Evolutionary conservation across 2,797 vertebrate species (phyloP).

Genomic region (Oophaga sylvatica): DNA sequence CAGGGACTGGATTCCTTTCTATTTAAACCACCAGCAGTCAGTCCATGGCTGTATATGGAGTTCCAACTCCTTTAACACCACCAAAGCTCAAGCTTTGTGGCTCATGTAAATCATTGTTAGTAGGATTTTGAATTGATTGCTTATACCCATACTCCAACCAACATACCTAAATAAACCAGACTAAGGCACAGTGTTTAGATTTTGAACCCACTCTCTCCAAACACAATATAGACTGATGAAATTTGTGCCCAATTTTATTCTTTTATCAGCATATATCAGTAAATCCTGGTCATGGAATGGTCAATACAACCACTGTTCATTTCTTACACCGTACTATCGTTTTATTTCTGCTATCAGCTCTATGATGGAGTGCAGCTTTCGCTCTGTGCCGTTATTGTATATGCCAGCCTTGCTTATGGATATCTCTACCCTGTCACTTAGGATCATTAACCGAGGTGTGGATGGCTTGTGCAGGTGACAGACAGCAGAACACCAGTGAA

Average conservation of each 20-base stretch:
- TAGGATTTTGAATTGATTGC: too few relatives aligned
- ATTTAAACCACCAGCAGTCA: too few relatives aligned
- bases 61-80: too few relatives aligned
- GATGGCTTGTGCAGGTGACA: conserved; percentile 54
- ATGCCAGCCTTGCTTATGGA: neutral
- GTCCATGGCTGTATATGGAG: too few relatives aligned
- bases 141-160: neutral
- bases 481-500: conserved; percentile 47
- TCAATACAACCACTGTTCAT: neutral
- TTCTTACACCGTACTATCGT: neutral
- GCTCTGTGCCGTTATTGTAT: neutral
- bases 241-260: neutral
- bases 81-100: neutral
- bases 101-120: too few relatives aligned
- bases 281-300: neutral
- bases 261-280: neutral
- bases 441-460: conserved; percentile 39
- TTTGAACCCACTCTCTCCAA: neutral
- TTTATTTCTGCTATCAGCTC: neutral
- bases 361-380: neutral
- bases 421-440: conserved; percentile 28
- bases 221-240: neutral
- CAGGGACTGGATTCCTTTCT: too few relatives aligned
- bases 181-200: neutral
- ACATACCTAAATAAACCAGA: neutral